Evolutionary conservation across 1,140 invertebrate genomes (phyloP).

Genomic region (Tenebrio molitor): DNA sequence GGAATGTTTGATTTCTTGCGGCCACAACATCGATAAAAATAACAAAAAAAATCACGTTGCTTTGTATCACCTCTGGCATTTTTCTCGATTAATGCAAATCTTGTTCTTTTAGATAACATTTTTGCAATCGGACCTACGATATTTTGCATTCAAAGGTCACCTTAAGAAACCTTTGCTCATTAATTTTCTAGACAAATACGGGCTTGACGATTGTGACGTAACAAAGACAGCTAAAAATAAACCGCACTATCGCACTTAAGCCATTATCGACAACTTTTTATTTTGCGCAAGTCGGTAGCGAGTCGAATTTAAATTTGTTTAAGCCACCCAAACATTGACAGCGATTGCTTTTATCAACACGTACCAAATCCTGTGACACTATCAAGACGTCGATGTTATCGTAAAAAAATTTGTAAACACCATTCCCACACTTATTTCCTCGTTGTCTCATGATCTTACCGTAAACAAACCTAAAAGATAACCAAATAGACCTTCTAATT

Average conservation of each 20-base stretch:
- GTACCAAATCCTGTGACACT: neutral
- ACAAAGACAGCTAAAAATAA: conserved; percentile 33
- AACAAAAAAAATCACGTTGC: too few species aligned
- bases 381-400: neutral
- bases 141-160: conserved; percentile 11
- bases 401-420: neutral
- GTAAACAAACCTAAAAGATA: neutral
- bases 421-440: conserved; percentile 1
- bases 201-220: conserved; percentile 20
- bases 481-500: conserved; percentile 14
- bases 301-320: neutral
- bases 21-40: too few species aligned
- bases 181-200: conserved; percentile 36
- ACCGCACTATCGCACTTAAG: neutral
- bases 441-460: neutral
- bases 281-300: neutral
- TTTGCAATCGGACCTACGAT: too few species aligned
- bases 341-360: neutral
- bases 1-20: too few species aligned
- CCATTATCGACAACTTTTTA: neutral
- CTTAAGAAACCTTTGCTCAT: conserved; percentile 26
- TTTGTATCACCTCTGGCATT: too few species aligned
- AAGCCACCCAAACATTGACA: conserved; percentile 5
- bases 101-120: too few species aligned
- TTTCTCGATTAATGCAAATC: too few species aligned